A percentile compares a stretch with the other conserved stretches of the same genome.
Conservation (phyloP, 1,140 invertebrate genomes). For the Pomacea maculata region DNA sequence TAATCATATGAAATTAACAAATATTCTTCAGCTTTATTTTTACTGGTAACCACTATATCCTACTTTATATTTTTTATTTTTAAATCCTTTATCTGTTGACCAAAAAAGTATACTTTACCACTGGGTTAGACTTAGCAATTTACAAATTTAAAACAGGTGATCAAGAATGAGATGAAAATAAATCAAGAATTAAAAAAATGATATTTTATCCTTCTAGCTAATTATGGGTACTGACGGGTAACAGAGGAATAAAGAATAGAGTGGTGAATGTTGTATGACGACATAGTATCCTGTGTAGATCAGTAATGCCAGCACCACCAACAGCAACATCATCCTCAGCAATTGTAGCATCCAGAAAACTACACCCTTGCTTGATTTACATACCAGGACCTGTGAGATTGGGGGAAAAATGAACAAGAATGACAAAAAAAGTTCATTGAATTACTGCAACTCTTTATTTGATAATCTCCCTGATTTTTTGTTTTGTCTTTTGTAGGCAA, state of each 20-base stretch:
- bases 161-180: not conserved
- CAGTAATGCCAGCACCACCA: conserved; percentile 52
- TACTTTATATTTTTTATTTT: not conserved
- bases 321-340: conserved; percentile 56
- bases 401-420: conserved; percentile 16
- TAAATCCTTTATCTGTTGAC: not conserved
- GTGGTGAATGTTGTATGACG: conserved; percentile 74
- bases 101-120: not conserved
- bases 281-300: conserved; percentile 79
- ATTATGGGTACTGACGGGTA: conserved; percentile 84
- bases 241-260: conserved; percentile 82
- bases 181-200: not conserved
- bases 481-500: no score
- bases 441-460: no score
- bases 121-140: no score
- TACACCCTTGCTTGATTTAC: conserved; percentile 36
- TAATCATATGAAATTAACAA: not conserved
- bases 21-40: not conserved
- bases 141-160: no score
- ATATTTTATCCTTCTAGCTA: not conserved
- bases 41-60: not conserved
- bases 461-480: no score
- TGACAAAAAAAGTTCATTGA: not conserved
- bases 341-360: conserved; percentile 55
- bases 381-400: conserved; percentile 45